Conservation (phyloP, 1,140 invertebrate species). For the Archivesica marissinica region DNA sequence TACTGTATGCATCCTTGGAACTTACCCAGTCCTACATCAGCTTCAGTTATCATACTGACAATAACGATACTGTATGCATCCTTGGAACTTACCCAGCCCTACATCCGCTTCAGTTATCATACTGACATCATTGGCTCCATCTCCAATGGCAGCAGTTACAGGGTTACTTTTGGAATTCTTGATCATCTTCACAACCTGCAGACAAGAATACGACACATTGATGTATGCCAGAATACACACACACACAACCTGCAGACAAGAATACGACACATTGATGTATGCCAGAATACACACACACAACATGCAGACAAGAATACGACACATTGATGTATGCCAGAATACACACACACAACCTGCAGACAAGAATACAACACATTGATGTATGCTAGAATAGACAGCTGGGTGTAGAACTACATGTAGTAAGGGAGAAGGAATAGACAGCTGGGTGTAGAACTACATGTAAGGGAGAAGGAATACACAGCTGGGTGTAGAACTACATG, state of each 20-base stretch:
- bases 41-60: too few species aligned
- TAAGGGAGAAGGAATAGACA: too few species aligned
- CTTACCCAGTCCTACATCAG: too few species aligned
- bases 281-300: neutral
- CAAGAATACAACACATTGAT: neutral
- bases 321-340: neutral
- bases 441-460: too few species aligned
- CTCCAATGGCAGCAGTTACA: slow-evolving; percentile 86
- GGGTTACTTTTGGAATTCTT: slow-evolving; percentile 77
- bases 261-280: neutral
- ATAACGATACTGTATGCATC: too few species aligned
- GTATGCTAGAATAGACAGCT: neutral
- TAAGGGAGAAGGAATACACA: too few species aligned
- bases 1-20: too few species aligned
- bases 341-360: neutral
- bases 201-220: neutral
- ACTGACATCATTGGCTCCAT: slow-evolving; percentile 99
- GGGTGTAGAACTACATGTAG: too few species aligned
- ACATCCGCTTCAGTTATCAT: slow-evolving; percentile 93
- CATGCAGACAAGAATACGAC: neutral
- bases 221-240: neutral
- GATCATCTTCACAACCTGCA: slow-evolving; percentile 81
- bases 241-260: neutral
- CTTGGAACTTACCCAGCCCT: slow-evolving; percentile 79
- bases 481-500: too few species aligned